Conservation (phyloP, 2,888 invertebrate genomes). For the Pristionchus maxplancki region DNA sequence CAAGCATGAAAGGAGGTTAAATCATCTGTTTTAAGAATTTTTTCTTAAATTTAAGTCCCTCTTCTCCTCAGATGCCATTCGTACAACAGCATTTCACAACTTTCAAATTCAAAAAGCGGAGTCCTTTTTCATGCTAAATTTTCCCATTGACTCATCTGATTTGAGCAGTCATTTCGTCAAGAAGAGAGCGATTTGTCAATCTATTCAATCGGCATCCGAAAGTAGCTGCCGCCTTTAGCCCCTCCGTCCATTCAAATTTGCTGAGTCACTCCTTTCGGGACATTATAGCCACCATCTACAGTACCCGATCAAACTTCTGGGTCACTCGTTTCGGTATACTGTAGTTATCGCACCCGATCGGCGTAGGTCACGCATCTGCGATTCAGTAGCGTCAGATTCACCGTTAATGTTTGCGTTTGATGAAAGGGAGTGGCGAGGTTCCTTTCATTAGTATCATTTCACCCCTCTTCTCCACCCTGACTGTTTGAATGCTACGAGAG, state of each 20-base stretch:
- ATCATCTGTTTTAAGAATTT: no score
- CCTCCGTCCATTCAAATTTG: no score
- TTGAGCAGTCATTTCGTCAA: not conserved
- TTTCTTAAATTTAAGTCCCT: no score
- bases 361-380: not conserved
- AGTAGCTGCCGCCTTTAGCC: no score
- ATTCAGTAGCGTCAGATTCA: not conserved
- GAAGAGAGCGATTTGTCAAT: not conserved
- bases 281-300: no score
- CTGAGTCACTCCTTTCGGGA: no score
- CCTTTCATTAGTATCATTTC: constrained; percentile 42
- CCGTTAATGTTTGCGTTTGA: constrained; percentile 43
- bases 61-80: not conserved
- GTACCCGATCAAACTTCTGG: no score
- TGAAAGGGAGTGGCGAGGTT: constrained; percentile 28
- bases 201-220: not conserved
- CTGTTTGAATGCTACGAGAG: constrained; percentile 5
- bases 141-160: constrained; percentile 31
- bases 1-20: no score
- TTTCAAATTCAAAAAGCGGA: not conserved
- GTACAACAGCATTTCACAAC: not conserved
- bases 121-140: not conserved
- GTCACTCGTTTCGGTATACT: no score
- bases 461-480: not conserved
- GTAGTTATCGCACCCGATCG: not conserved